Conservation (phyloP, 2,113 vertebrate species). For the Sorex araneus region DNA sequence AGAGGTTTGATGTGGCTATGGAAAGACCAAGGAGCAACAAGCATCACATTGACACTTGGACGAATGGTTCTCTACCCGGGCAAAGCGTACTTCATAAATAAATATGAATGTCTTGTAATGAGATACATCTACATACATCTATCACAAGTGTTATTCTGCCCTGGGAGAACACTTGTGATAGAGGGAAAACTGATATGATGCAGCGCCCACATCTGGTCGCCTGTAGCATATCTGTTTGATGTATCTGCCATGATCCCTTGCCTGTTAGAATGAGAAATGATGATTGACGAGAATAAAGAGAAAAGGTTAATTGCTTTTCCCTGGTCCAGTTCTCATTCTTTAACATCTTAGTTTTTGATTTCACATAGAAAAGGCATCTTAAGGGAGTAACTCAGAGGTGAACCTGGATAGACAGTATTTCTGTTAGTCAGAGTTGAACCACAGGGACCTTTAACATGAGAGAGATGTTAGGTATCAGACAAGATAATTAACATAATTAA, state of each 20-base stretch:
- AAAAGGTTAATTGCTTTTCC: background rate
- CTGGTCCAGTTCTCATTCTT: background rate
- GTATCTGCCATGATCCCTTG: background rate
- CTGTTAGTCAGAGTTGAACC: background rate
- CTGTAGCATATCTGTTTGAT: too few species aligned
- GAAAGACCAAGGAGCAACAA: background rate
- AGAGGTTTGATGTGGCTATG: background rate
- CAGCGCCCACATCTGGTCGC: background rate
- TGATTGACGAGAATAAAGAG: background rate
- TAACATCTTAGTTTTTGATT: conserved; percentile 27
- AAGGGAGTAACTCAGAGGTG: background rate
- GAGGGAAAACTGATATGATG: background rate
- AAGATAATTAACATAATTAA: background rate
- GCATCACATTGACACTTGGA: background rate
- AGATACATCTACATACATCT: too few species aligned
- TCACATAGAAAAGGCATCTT: background rate
- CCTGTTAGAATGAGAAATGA: background rate
- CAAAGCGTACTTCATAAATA: background rate
- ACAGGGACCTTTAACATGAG: background rate
- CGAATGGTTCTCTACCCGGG: background rate
- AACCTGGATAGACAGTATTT: conserved; percentile 47
- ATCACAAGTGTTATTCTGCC: too few species aligned
- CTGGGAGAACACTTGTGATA: rapidly evolving
- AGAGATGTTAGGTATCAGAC: background rate
- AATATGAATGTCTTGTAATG: background rate